These are phyloP conservation scores for Drosophila atripex DNA, from an alignment of 2,888 invertebrate species.

Conservation along the genomic window DNA sequence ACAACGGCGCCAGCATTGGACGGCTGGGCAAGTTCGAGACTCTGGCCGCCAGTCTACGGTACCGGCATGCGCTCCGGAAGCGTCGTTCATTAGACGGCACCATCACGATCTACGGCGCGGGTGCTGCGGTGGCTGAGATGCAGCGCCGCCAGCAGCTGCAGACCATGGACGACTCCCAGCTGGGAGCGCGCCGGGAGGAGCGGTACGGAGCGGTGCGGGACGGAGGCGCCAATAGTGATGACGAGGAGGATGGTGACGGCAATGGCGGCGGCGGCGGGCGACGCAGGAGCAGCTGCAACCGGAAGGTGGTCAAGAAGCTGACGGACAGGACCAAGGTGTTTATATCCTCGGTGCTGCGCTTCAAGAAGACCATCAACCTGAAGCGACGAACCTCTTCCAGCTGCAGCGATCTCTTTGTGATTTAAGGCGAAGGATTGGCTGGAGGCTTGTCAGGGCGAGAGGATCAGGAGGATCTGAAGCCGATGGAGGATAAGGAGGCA, in stretches of 20 bases:
- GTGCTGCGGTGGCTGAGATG: slow-evolving; percentile 41
- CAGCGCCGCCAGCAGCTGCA: slow-evolving; percentile 36
- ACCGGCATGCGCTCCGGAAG: slow-evolving; percentile 59
- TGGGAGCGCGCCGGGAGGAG: slow-evolving; percentile 8
- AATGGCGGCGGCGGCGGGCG: neutral
- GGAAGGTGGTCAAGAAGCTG: slow-evolving; percentile 81
- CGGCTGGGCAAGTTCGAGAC: slow-evolving; percentile 75
- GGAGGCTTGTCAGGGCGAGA: neutral
- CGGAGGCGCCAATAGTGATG: slow-evolving; percentile 11
- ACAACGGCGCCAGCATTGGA: slow-evolving; percentile 56
- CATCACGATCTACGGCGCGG: slow-evolving; percentile 15
- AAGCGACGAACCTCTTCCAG: slow-evolving; percentile 82
- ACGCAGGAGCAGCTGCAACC: slow-evolving; percentile 56
- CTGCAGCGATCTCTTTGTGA: slow-evolving; percentile 83
- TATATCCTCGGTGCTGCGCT: slow-evolving; percentile 82
- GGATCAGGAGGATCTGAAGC: neutral
- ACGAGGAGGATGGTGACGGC: slow-evolving; percentile 17
- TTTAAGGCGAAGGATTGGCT: slow-evolving; percentile 61
- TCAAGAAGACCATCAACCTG: slow-evolving; percentile 81
- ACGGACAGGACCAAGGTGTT: slow-evolving; percentile 82
- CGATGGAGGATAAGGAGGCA: neutral
- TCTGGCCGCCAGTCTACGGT: slow-evolving; percentile 57
- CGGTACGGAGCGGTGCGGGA: slow-evolving; percentile 18
- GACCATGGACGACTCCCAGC: slow-evolving; percentile 36
- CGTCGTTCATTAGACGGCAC: slow-evolving; percentile 66